phyloP scores from a whole-genome alignment of 37 sponge, comb jelly and placozoan genomes.

The Cliona cf. orientalis region DNA sequence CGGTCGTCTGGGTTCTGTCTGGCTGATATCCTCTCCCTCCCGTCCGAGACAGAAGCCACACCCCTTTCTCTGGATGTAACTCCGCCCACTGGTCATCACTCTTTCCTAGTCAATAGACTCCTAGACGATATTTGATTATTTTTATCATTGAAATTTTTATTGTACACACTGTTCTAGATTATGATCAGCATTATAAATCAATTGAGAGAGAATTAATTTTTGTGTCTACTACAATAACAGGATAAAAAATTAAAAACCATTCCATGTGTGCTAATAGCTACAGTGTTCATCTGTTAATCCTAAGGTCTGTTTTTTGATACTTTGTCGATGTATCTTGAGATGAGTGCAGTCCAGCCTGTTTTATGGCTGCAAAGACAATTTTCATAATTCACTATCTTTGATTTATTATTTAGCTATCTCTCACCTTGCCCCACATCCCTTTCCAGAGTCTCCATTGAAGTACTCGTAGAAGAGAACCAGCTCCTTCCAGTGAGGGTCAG shows the following conservation, averaged over 20 bases:
- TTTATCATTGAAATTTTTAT: too few relatives aligned
- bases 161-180: neutral
- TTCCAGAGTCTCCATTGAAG: conserved; percentile 92
- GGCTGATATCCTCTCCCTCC: conserved; percentile 18
- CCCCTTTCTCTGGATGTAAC: neutral
- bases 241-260: too few relatives aligned
- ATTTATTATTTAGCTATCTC: too few relatives aligned
- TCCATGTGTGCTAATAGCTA: too few relatives aligned
- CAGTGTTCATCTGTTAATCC: neutral
- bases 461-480: conserved; percentile 97
- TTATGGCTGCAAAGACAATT: conserved; percentile 78
- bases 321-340: conserved; percentile 83
- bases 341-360: conserved; percentile 95
- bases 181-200: neutral
- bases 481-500: conserved; percentile 91
- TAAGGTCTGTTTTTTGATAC: neutral
- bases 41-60: conserved; percentile 4
- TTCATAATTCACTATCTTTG: too few relatives aligned
- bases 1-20: conserved; percentile 23
- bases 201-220: neutral
- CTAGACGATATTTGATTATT: conserved; percentile 27
- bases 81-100: too few relatives aligned
- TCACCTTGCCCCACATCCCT: conserved; percentile 96
- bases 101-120: conserved; percentile 31
- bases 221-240: too few relatives aligned